A percentile compares a stretch with the other conserved stretches of the same genome.
Conservation (phyloP, 2,113 vertebrate genomes). For the Philantomba maxwellii region DNA sequence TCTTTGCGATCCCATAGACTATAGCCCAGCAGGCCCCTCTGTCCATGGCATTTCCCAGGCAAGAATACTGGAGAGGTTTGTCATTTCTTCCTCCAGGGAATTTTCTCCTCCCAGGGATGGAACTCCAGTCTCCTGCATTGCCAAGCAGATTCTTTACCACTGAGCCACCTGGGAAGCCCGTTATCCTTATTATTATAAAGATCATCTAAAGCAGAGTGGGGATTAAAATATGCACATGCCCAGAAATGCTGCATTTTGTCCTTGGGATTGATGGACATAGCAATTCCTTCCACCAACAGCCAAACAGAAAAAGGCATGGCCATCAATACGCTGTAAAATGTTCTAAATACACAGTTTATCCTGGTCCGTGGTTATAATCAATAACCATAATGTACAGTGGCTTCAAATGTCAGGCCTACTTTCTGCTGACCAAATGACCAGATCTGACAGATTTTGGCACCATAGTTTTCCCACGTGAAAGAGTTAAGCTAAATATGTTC, state of each 20-base stretch:
- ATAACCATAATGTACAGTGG: neutral
- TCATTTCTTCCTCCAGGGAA: neutral
- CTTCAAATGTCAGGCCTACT: neutral
- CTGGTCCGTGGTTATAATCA: neutral
- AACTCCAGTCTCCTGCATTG: neutral
- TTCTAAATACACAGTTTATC: no score
- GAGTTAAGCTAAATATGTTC: neutral
- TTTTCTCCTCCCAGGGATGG: neutral
- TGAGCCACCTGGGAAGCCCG: neutral
- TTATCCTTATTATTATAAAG: neutral
- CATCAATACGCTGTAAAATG: rapidly evolving
- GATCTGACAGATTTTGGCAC: neutral
- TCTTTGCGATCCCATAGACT: neutral
- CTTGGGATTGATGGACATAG: neutral
- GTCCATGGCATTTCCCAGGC: neutral
- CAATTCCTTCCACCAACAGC: neutral
- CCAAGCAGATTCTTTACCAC: neutral
- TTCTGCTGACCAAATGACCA: neutral
- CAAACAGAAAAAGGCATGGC: neutral
- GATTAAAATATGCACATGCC: neutral
- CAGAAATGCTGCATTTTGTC: neutral
- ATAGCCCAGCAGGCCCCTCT: neutral
- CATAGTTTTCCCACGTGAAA: neutral
- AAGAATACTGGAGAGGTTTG: neutral
- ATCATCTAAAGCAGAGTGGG: neutral